Evolutionary conservation across 1,140 invertebrate species (phyloP), one percentile per base, ranked within the genome.

Genomic region (Drosophila punjabiensis): DNA sequence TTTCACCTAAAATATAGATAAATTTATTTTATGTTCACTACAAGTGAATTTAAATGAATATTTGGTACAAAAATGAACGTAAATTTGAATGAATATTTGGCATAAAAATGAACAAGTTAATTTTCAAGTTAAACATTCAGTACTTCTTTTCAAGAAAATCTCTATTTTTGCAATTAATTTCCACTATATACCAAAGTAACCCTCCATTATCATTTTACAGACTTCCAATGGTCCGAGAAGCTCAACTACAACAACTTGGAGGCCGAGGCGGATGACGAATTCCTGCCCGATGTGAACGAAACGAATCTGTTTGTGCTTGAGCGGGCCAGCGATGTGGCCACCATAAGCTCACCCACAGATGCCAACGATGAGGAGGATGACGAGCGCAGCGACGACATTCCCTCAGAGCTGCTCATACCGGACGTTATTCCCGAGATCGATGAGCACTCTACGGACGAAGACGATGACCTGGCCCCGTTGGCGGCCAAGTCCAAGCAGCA

Each of bases 371-470:
- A 78, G 35, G 81, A 89, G 7, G 91, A 92, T n/a, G 92, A 92
- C 30, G 92, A 92, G 16, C 65, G 82, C 59, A 92, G 91, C 64
- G 92, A 93, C 68, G 92, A 93, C 35, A 88, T 93, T 67, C 92
- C 92, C 50, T 86, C 89, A 2, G 92, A 93, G 43, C 67, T 93
- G 41, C 68, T 93, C 13, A 93, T 93, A 75, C 91, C 86, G 20
- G 92, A 93, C 63, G 73, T 76, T 3, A 92, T 93, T 81, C 92
- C 92, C 16, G 92, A 93, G 68, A 92, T 93, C 16, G 89, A 93
- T 79, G 92, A 93, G 61, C 79, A 92, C 53, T 93, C 92, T 10
- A 88, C 92, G 16, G 92, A 93, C 43, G 91, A 91, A 56, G 92
- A 93, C 7, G 91, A 92, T 56, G 91, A 92, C 28, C 47, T 92